Evolutionary conservation across 2,113 vertebrate species (phyloP).

Genomic region (Halichoerus grypus): DNA sequence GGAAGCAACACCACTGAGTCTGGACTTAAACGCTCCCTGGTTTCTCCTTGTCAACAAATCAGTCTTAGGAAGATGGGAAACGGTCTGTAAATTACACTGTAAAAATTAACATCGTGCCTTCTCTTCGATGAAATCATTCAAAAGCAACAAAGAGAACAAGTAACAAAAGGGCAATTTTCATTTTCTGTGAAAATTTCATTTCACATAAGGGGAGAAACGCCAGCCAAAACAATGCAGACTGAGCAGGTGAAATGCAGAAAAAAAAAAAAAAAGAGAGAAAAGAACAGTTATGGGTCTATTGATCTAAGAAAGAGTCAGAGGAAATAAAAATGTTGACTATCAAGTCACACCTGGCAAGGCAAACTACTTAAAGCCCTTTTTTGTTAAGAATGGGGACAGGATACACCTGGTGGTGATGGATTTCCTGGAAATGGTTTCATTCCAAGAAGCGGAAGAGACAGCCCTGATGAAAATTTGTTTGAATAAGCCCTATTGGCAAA

Average conservation of each 20-base stretch:
- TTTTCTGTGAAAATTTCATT: background rate
- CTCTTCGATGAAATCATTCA: background rate
- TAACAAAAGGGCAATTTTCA: background rate
- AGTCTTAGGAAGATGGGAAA: background rate
- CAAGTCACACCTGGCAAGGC: background rate
- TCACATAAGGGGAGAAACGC: background rate
- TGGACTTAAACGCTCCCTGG: too few species aligned
- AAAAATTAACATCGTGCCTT: background rate
- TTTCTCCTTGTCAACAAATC: background rate
- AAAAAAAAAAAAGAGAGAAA: background rate
- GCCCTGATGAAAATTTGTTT: background rate
- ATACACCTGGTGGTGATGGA: fast-evolving
- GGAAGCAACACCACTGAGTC: background rate
- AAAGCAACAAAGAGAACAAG: background rate
- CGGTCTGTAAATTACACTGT: background rate
- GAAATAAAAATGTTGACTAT: background rate
- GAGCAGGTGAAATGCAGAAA: background rate
- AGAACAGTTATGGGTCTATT: background rate
- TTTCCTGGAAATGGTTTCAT: background rate
- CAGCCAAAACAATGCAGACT: background rate
- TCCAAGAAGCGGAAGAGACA: background rate
- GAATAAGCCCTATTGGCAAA: fast-evolving
- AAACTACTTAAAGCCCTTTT: background rate
- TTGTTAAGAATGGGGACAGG: too few species aligned
- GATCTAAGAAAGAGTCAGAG: too few species aligned